A percentile compares a stretch with the other conserved stretches of the same genome.
These are phyloP conservation scores for Tanypteryx hageni DNA, from an alignment of 2,888 invertebrate genomes.

Conservation along the genomic window DNA sequence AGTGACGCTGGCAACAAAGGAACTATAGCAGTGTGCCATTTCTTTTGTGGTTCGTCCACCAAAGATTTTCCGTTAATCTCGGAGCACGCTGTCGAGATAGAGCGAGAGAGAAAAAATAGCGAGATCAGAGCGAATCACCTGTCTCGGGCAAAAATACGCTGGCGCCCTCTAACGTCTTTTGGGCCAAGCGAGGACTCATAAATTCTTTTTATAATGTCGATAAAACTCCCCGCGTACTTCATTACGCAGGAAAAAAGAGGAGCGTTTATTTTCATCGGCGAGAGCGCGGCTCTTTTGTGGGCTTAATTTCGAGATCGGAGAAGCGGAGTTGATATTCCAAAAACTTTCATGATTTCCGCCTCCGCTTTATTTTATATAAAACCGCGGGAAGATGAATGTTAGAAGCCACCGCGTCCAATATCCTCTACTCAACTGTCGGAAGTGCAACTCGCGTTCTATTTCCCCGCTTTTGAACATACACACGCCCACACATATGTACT, in stretches of 20 bases:
- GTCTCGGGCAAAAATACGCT: not conserved
- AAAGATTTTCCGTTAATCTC: not conserved
- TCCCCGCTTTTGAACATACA: too few species aligned
- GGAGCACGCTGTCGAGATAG: not conserved
- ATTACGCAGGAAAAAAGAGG: not conserved
- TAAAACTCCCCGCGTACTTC: not conserved
- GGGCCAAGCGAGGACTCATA: not conserved
- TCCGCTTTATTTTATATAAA: too few species aligned
- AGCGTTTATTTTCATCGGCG: not conserved
- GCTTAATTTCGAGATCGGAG: not conserved
- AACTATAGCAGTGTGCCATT: not conserved
- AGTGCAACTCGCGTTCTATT: too few species aligned
- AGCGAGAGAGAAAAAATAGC: not conserved
- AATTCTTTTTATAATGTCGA: not conserved
- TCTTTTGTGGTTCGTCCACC: not conserved
- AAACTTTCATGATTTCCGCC: too few species aligned
- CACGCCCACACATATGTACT: too few species aligned
- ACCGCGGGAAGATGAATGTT: too few species aligned
- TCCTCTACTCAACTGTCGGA: too few species aligned
- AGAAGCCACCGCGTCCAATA: too few species aligned
- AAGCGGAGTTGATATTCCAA: not conserved
- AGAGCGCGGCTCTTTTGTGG: not conserved
- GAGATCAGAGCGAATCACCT: not conserved
- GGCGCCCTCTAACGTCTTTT: not conserved
- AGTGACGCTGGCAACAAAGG: not conserved